These are phyloP conservation scores for Oreochromis spilurus DNA, from an alignment of 2,113 vertebrate genomes.

Conservation along the genomic window DNA sequence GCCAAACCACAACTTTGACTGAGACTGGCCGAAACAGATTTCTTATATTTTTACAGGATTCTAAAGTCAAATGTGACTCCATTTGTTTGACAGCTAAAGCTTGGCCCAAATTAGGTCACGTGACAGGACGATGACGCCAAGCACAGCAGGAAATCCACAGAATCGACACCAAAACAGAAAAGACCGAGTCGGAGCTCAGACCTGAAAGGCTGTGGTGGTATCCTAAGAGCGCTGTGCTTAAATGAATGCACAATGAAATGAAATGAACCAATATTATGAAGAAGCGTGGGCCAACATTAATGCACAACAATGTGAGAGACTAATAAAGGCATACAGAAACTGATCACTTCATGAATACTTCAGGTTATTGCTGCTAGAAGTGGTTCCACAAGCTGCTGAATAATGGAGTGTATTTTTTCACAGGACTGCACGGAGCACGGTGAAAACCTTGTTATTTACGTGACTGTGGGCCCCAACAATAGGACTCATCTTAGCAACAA, in stretches of 20 bases:
- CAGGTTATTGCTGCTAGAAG: neutral
- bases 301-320: neutral
- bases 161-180: neutral
- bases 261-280: neutral
- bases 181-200: neutral
- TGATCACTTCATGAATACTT: neutral
- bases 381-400: neutral
- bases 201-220: neutral
- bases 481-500: neutral
- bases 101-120: neutral
- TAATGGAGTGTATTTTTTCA: neutral
- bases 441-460: neutral
- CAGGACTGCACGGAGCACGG: fast-evolving
- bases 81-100: neutral
- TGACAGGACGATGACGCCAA: fast-evolving
- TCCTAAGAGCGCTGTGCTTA: fast-evolving
- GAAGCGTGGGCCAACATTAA: neutral
- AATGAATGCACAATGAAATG: neutral
- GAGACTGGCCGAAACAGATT: neutral
- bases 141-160: neutral
- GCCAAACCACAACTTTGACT: fast-evolving
- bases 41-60: neutral
- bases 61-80: neutral
- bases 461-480: neutral
- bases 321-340: neutral